Percentiles rank a stretch among this genome's conserved stretches.
These are phyloP conservation scores for Corticium candelabrum DNA, from an alignment of 37 sponge, comb jelly and placozoan genomes.

Conservation along the genomic window DNA sequence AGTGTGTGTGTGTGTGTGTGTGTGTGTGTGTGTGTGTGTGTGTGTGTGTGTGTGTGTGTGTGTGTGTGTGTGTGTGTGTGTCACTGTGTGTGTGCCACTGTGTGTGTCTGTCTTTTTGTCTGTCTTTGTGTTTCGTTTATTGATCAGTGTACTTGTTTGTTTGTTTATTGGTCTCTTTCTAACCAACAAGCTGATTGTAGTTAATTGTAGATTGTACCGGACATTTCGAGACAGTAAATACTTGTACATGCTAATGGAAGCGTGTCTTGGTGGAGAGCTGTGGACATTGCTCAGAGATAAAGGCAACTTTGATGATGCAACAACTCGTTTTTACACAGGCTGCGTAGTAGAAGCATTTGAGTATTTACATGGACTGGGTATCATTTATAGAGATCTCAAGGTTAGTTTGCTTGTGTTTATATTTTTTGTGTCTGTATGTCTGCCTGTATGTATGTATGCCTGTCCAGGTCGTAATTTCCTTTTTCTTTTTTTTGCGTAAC, in stretches of 20 bases:
- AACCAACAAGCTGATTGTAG: not conserved
- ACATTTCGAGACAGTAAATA: constrained; percentile 83
- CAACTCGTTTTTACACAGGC: constrained; percentile 79
- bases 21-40: no score
- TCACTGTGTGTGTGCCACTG: no score
- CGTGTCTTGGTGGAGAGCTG: constrained; percentile 94
- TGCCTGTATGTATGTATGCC: no score
- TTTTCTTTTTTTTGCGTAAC: no score
- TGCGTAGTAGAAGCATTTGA: constrained; percentile 98
- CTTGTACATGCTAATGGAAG: constrained; percentile 97
- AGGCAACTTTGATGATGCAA: constrained; percentile 76
- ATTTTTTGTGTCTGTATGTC: no score
- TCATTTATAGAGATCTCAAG: constrained; percentile 92
- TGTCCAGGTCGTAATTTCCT: no score
- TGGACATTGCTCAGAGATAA: constrained; percentile 97
- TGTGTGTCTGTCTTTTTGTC: constrained; percentile 14
- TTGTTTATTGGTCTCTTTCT: not conserved
- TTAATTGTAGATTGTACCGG: constrained; percentile 70
- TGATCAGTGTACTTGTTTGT: not conserved
- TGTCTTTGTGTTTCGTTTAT: not conserved
- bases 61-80: no score
- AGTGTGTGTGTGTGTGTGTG: no score
- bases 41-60: no score
- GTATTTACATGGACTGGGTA: constrained; percentile 78
- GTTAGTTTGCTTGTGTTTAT: constrained; percentile 12